Percentiles rank a stretch among this genome's conserved stretches.
Evolutionary conservation across 1,140 invertebrate genomes (phyloP).

Genomic region (Drosophila parabipectinata): DNA sequence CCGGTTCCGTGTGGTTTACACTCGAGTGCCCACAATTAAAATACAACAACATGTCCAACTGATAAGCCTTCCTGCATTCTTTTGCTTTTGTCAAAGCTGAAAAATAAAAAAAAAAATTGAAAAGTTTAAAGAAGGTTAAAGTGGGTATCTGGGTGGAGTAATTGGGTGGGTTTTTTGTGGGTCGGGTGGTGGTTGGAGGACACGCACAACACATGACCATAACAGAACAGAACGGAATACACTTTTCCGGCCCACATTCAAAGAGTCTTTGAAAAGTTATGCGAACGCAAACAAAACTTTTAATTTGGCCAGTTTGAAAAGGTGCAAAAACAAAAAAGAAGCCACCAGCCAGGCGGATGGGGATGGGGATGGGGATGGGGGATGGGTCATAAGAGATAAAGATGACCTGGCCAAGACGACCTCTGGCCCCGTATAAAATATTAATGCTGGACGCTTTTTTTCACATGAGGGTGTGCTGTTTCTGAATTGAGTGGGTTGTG

Average conservation of each 20-base stretch:
- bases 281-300: conserved; percentile 67
- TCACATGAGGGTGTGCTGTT: neutral
- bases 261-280: conserved; percentile 56
- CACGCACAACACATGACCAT: conserved; percentile 47
- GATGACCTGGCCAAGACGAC: conserved; percentile 43
- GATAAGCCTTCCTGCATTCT: conserved; percentile 80
- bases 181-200: conserved; percentile 2
- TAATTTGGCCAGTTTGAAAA: conserved; percentile 77
- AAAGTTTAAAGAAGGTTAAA: conserved; percentile 62
- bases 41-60: conserved; percentile 80
- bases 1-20: conserved; percentile 54
- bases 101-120: conserved; percentile 57
- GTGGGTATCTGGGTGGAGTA: conserved; percentile 1
- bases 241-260: conserved; percentile 38
- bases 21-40: conserved; percentile 80
- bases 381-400: conserved; percentile 17
- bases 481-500: neutral
- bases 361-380: neutral
- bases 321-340: conserved; percentile 68
- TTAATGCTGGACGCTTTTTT: conserved; percentile 60
- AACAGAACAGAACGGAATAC: neutral
- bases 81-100: conserved; percentile 46
- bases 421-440: conserved; percentile 65
- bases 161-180: neutral
- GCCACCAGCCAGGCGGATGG: neutral